Conservation (phyloP, 2,797 vertebrate species). For the Hyperoplus lanceolatus region DNA sequence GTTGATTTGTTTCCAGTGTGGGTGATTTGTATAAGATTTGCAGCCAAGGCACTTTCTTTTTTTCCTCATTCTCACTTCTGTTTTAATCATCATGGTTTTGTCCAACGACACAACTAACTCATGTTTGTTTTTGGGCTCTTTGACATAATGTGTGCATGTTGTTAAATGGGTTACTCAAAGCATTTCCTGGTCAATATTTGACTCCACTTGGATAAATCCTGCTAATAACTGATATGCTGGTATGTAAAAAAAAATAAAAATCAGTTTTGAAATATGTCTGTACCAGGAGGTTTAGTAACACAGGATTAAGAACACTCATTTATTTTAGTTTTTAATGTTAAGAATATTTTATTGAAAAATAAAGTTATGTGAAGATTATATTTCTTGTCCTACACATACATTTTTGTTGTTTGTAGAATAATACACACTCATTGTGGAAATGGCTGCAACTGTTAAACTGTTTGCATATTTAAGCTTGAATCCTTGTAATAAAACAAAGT, state of each 20-base stretch:
- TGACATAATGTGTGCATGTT: slow-evolving; percentile 18
- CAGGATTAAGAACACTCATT: slow-evolving; percentile 12
- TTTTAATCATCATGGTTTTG: slow-evolving; percentile 37
- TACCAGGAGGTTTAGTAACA: slow-evolving; percentile 28
- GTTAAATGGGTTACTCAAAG: slow-evolving; percentile 33
- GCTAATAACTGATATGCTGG: slow-evolving; percentile 19
- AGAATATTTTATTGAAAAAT: background rate
- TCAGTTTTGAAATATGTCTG: slow-evolving; percentile 25
- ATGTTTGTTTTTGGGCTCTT: slow-evolving; percentile 34
- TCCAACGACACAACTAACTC: slow-evolving; percentile 13
- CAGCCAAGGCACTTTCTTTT: slow-evolving; percentile 56
- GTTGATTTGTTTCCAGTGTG: background rate
- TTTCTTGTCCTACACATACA: slow-evolving; percentile 17
- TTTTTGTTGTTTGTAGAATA: background rate
- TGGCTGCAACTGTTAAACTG: slow-evolving; percentile 19
- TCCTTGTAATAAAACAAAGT: slow-evolving; percentile 61
- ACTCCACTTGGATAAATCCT: slow-evolving; percentile 59
- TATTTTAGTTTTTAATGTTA: slow-evolving; percentile 8
- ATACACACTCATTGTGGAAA: background rate
- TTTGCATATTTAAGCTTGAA: slow-evolving; percentile 27
- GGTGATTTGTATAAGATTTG: slow-evolving; percentile 34
- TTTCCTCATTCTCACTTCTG: slow-evolving; percentile 14
- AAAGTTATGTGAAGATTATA: slow-evolving; percentile 32
- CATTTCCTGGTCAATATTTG: slow-evolving; percentile 80
- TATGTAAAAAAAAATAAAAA: slow-evolving; percentile 15